Evolutionary conservation across 2,888 invertebrate species (phyloP), one percentile per base, ranked within the genome.

Genomic region (Calameuta idolon): DNA sequence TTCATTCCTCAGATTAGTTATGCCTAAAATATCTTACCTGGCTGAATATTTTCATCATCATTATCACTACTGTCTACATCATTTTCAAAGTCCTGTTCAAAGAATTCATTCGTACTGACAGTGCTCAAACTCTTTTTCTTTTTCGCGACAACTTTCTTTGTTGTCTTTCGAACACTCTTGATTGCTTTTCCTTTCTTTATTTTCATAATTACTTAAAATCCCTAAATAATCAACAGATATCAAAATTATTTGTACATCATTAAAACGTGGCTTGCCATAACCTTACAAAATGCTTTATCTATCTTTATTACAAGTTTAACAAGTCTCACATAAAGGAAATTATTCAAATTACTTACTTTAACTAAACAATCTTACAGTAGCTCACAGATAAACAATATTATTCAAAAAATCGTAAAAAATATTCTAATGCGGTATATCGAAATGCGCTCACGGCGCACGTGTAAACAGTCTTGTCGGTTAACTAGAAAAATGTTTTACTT

Each of bases 1-100:
- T 34, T 35, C 1, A 75, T 12, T 34, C 4, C 34, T 23, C 3
- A 11, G n/a, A 34, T 74, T 12, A 73, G 9, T 33, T 12, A 55
- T 55, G 2, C 9, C 9, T 15, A 9, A 55, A 23, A 31, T 71
- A 71, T 71, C 69, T 5, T 1, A 34, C 77, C 37, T 30, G 75
- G 75, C 30, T 11, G 33, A 81, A 37, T 76, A 12, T 78, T 78
- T 30, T 78, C 33, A 31, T 76, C 78, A 11, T 80, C 77, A 31
- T 79, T 81, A 30, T 79, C 79, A 37, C 82, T 83, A 23, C 71
- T 79, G 4, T 80, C 78, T 12, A 76, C 77, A 31, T 83, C 81
- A n/a, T 83, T 79, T n/a, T 87, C 87, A 75, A 89, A 88, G 81
- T 84, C 81, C 81, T 88, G 86, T 74, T 85, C 82, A 5, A 89